A percentile compares a stretch with the other conserved stretches of the same genome.
Evolutionary conservation across 2,888 invertebrate species (phyloP).

Genomic region (Parnassius glacialis): DNA sequence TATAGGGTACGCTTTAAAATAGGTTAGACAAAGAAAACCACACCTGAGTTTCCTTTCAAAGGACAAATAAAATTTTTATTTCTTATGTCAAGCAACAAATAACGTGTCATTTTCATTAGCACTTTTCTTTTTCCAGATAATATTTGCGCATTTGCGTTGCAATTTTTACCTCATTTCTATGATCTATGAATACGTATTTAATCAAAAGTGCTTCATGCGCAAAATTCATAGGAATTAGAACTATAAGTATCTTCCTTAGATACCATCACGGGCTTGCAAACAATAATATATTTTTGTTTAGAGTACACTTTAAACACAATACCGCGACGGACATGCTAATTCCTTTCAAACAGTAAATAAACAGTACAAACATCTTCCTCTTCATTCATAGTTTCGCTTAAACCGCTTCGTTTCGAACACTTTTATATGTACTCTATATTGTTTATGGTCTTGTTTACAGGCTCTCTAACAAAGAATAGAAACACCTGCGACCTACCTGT

Average conservation of each 20-base stretch:
- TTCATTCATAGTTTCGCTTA: conserved; percentile 53
- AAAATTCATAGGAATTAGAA: conserved; percentile 13
- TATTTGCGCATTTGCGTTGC: too few species aligned
- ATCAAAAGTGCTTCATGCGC: neutral
- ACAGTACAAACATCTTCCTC: conserved; percentile 68
- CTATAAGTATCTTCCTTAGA: neutral
- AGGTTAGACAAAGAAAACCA: too few species aligned
- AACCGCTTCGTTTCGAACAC: conserved; percentile 49
- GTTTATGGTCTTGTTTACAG: conserved; percentile 62
- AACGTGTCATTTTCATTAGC: too few species aligned
- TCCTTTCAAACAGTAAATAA: conserved; percentile 55
- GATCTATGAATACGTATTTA: too few species aligned
- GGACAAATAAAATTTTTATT: too few species aligned
- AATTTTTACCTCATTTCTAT: too few species aligned
- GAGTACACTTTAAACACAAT: conserved; percentile 39
- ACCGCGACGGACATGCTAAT: conserved; percentile 45
- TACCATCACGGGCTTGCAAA: conserved; percentile 5
- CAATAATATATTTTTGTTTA: conserved; percentile 32
- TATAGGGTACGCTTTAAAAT: too few species aligned
- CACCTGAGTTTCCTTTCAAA: too few species aligned
- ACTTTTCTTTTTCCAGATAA: too few species aligned
- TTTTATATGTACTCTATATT: conserved; percentile 50
- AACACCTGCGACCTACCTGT: conserved; percentile 78
- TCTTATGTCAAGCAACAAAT: too few species aligned
- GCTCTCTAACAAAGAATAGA: conserved; percentile 44